phyloP scores from a whole-genome alignment of 2,888 invertebrate genomes.

The Agrochola circellaris region DNA sequence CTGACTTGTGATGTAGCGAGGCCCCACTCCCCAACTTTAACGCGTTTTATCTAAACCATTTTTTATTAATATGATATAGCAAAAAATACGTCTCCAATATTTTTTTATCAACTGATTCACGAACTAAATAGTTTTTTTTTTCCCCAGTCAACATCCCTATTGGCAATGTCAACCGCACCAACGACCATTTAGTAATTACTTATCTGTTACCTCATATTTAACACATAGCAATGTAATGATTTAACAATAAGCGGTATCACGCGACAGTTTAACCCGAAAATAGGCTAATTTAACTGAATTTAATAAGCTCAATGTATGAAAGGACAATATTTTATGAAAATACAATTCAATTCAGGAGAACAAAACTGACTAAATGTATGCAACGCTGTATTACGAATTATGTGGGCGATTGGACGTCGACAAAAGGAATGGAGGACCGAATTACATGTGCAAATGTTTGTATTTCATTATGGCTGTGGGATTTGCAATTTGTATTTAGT shows the following conservation, averaged over 20 bases:
- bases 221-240: constrained; percentile 32
- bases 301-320: constrained; percentile 34
- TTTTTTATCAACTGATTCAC: no score
- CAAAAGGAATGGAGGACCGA: constrained; percentile 28
- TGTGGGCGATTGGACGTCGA: constrained; percentile 25
- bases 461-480: not conserved
- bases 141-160: no score
- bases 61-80: no score
- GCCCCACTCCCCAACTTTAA: no score
- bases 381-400: constrained; percentile 31
- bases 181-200: not conserved
- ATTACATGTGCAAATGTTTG: constrained; percentile 41
- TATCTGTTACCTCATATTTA: constrained; percentile 1
- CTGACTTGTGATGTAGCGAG: no score
- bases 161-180: not conserved
- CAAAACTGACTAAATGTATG: constrained; percentile 34
- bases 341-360: constrained; percentile 42
- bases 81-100: no score
- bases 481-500: constrained; percentile 24
- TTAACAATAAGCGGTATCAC: constrained; percentile 25
- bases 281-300: constrained; percentile 34
- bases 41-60: no score
- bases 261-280: constrained; percentile 24
- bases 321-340: constrained; percentile 60
- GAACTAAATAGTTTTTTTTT: no score